phyloP scores from a whole-genome alignment of 1,140 invertebrate species.

The Amphibalanus amphitrite region DNA sequence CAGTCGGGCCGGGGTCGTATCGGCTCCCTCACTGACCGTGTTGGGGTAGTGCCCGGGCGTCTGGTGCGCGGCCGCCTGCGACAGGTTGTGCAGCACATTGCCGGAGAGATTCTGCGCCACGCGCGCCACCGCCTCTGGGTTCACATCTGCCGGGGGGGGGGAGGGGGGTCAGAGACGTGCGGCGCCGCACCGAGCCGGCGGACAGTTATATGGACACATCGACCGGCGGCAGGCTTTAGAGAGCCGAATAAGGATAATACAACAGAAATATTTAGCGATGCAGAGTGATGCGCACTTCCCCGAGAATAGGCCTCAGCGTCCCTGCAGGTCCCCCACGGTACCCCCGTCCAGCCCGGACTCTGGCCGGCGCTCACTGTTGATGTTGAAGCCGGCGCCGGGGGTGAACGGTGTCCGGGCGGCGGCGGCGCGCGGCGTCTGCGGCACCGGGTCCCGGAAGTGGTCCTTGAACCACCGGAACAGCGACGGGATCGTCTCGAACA shows the following conservation, averaged over 20 bases:
- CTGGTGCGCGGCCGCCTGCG: slow-evolving; percentile 34
- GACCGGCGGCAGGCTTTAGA: too few species aligned
- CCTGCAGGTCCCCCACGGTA: too few species aligned
- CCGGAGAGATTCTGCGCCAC: slow-evolving; percentile 37
- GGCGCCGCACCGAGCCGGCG: too few species aligned
- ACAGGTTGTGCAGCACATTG: slow-evolving; percentile 50
- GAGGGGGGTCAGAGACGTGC: too few species aligned
- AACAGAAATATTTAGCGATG: too few species aligned
- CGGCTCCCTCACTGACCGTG: not conserved
- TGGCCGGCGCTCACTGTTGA: not conserved
- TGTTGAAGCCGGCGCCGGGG: not conserved
- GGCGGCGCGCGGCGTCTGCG: slow-evolving; percentile 43
- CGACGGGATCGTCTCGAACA: slow-evolving; percentile 64
- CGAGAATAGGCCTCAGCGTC: too few species aligned
- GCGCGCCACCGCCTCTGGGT: slow-evolving; percentile 8
- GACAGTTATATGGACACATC: too few species aligned
- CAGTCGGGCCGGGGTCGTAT: too few species aligned
- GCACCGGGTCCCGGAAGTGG: slow-evolving; percentile 67
- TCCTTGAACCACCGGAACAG: slow-evolving; percentile 95
- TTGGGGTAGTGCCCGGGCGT: slow-evolving; percentile 16
- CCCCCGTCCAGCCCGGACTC: too few species aligned
- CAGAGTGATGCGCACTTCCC: too few species aligned
- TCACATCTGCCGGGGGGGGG: too few species aligned
- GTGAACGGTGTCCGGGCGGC: slow-evolving; percentile 20
- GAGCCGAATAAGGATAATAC: too few species aligned